Conservation (phyloP, 1,140 invertebrate genomes). For the Pararge aegeria region DNA sequence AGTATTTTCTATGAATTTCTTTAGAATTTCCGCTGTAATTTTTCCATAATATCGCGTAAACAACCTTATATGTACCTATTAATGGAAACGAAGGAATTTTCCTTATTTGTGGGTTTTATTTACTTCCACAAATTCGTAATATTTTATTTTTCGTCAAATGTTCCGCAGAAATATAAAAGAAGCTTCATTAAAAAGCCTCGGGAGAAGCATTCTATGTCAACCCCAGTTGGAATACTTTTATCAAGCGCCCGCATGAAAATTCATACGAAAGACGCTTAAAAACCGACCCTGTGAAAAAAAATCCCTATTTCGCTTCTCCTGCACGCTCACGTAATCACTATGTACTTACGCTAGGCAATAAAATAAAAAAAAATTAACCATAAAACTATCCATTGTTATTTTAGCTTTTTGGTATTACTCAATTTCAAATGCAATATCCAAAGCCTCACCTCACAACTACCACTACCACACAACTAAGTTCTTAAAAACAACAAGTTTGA, state of each 20-base stretch:
- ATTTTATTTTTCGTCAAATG: conserved; percentile 12
- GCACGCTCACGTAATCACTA: neutral
- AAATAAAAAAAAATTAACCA: neutral
- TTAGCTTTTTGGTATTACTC: too few species aligned
- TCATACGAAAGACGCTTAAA: neutral
- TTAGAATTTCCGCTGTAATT: too few species aligned
- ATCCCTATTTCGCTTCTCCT: neutral
- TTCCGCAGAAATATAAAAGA: conserved; percentile 19
- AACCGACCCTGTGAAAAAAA: neutral
- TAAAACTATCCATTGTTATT: too few species aligned
- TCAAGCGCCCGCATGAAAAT: conserved; percentile 30
- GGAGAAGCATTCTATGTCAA: conserved; percentile 21
- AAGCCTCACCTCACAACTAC: too few species aligned
- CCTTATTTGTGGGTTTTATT: too few species aligned
- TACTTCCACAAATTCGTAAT: neutral
- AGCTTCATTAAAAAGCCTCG: conserved; percentile 22
- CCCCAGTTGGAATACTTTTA: conserved; percentile 25
- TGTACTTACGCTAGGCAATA: neutral
- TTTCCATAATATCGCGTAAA: too few species aligned
- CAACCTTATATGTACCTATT: too few species aligned
- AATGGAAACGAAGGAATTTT: too few species aligned
- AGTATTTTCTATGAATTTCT: too few species aligned
- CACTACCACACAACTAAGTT: too few species aligned
- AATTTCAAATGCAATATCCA: too few species aligned
- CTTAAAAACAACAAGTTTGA: too few species aligned